Percentiles rank a stretch among this genome's conserved stretches.
phyloP scores from a whole-genome alignment of 2,888 invertebrate species.

The Elegia similella region DNA sequence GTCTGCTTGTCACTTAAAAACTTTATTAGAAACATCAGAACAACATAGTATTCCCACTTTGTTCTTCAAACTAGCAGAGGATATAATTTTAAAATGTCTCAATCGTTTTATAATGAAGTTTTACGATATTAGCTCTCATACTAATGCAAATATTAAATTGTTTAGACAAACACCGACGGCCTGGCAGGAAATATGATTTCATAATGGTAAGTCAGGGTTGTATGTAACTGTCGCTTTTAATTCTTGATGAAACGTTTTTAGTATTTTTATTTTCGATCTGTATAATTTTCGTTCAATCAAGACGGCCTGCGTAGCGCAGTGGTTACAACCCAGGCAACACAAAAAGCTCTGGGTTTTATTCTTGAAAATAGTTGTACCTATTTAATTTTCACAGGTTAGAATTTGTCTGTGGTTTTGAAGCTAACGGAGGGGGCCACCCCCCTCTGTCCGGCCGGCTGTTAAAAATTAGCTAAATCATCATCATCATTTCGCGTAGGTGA shows the following conservation, averaged over 20 bases:
- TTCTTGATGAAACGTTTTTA: constrained; percentile 1
- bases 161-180: constrained; percentile 24
- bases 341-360: too few relatives aligned
- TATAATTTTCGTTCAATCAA: too few relatives aligned
- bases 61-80: not conserved
- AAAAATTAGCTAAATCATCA: too few relatives aligned
- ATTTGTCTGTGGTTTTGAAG: too few relatives aligned
- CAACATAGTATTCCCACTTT: not conserved
- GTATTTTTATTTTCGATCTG: too few relatives aligned
- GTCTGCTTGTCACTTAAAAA: not conserved
- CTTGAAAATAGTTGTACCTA: too few relatives aligned
- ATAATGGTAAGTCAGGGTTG: constrained; percentile 33
- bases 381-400: too few relatives aligned
- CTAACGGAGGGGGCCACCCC: too few relatives aligned
- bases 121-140: constrained; percentile 5
- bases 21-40: not conserved
- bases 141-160: constrained; percentile 14
- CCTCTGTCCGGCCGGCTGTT: too few relatives aligned
- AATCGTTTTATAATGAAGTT: not conserved
- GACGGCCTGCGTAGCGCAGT: too few relatives aligned
- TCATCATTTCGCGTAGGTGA: too few relatives aligned
- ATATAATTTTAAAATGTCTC: not conserved
- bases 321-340: too few relatives aligned
- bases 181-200: constrained; percentile 32
- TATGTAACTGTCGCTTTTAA: constrained; percentile 25